Percentiles rank a stretch among this genome's conserved stretches.
Conservation (phyloP, 2,113 vertebrate species). For the Symphodus melops region DNA sequence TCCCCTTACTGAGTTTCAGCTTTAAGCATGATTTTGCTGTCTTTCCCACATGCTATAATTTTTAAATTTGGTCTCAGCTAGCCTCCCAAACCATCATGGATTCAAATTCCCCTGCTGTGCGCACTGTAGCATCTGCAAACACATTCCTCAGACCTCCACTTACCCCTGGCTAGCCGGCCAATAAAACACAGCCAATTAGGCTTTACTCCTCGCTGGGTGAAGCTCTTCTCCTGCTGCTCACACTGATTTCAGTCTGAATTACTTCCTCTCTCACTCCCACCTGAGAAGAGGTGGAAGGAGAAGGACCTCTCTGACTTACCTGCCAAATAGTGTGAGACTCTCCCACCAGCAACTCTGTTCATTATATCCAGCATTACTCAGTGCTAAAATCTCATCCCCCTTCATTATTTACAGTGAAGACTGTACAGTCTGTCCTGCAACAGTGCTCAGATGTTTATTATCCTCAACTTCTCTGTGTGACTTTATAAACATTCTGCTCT, state of each 20-base stretch:
- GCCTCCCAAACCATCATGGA: conserved; percentile 48
- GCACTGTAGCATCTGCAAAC: conserved; percentile 66
- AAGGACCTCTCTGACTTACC: conserved; percentile 18
- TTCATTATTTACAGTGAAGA: neutral
- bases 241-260: conserved; percentile 68
- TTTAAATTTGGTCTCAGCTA: conserved; percentile 40
- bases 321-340: conserved; percentile 34
- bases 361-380: neutral
- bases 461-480: too few species aligned
- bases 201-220: conserved; percentile 61
- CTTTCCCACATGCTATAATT: conserved; percentile 42
- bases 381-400: neutral
- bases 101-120: conserved; percentile 51
- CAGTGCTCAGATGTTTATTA: neutral
- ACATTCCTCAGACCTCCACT: conserved; percentile 65
- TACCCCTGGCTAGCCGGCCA: conserved; percentile 60
- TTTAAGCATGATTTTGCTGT: conserved; percentile 30
- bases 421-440: neutral
- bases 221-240: conserved; percentile 62
- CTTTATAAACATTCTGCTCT: neutral
- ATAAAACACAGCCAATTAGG: conserved; percentile 74
- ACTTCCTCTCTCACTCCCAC: conserved; percentile 57
- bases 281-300: conserved; percentile 40
- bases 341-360: conserved; percentile 8
- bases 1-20: conserved; percentile 40